phyloP scores from a whole-genome alignment of 1,140 invertebrate genomes.

The Leptopilina boulardi region DNA sequence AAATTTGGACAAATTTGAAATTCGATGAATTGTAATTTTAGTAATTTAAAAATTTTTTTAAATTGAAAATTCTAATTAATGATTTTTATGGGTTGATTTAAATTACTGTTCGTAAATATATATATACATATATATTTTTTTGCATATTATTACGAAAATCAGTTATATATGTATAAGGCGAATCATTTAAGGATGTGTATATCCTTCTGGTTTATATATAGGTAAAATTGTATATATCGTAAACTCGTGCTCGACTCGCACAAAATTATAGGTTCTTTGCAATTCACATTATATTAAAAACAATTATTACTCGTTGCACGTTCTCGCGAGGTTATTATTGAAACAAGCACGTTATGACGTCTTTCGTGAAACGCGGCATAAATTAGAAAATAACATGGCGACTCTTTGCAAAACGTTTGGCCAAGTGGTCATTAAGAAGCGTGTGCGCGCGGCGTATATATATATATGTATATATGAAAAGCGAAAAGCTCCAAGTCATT shows the following conservation, averaged over 20 bases:
- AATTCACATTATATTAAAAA: constrained; percentile 28
- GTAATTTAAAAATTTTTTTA: no score
- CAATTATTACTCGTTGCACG: constrained; percentile 33
- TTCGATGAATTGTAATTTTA: no score
- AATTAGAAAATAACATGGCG: constrained; percentile 33
- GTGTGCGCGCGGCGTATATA: no score
- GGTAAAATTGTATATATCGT: constrained; percentile 3
- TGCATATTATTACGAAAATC: not conserved
- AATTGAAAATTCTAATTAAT: no score
- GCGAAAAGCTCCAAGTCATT: constrained; percentile 21
- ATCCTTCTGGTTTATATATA: not conserved
- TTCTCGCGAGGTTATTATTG: constrained; percentile 32
- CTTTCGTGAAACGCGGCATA: constrained; percentile 32
- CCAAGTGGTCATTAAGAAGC: constrained; percentile 20
- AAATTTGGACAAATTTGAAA: no score
- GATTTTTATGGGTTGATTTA: no score
- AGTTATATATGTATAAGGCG: not conserved
- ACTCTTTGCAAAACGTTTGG: constrained; percentile 17
- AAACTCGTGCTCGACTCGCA: not conserved
- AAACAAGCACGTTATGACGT: constrained; percentile 26
- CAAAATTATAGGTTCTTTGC: constrained; percentile 27
- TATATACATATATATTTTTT: no score
- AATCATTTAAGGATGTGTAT: not conserved
- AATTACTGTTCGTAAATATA: no score
- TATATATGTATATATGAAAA: constrained; percentile 35